Evolutionary conservation across 2,888 invertebrate species (phyloP), one percentile per base, ranked within the genome.

Genomic region (Pammene aurita): DNA sequence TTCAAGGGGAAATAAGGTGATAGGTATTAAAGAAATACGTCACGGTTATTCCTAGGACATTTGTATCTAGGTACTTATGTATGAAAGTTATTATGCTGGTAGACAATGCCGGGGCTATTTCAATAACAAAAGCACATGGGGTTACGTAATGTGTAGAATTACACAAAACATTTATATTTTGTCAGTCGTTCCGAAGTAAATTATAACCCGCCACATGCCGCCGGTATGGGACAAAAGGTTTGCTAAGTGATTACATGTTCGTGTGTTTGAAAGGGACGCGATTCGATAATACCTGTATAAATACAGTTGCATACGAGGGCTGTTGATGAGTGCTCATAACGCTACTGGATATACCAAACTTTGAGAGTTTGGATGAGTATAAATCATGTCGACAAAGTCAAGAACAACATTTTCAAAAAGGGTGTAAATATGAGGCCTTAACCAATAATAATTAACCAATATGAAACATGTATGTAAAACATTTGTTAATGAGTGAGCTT

Each of bases 211-310:
- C 61, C 77, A 74, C 78, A 81, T 75, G 63, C n/a, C n/a, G 73
- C 61, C 64, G 62, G 71, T 74, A 63, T 63, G 18, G 26, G 65
- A 79, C 79, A 81, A 80, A 76, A 67, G 72, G 74, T 79, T 79
- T 70, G 76, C 77, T 80, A 80, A 83, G 75, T 74, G 76, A 75
- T 83, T 81, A 82, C 78, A 76, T 76, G 72, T 60, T 69, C 62
- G 46, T 52, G 18, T 11, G 9, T 34, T 34, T 50, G 41, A 26
- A 41, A 14, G 44, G 35, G 55, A n/a, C 13, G 38, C 7, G 41
- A n/a, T 35, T 44, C 18, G 57, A 68, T 52, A 57, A 63, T 57
- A 63, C 18, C 50, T 46, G 50, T 35, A 48, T 55, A 44, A 26
- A 41, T 52, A n/a, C 52, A 46, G 38, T 18, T 42, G 48, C 48